Percentiles rank a stretch among this genome's conserved stretches.
Conservation (phyloP, 1,140 invertebrate species). For the Drosophila sulfurigaster region DNA sequence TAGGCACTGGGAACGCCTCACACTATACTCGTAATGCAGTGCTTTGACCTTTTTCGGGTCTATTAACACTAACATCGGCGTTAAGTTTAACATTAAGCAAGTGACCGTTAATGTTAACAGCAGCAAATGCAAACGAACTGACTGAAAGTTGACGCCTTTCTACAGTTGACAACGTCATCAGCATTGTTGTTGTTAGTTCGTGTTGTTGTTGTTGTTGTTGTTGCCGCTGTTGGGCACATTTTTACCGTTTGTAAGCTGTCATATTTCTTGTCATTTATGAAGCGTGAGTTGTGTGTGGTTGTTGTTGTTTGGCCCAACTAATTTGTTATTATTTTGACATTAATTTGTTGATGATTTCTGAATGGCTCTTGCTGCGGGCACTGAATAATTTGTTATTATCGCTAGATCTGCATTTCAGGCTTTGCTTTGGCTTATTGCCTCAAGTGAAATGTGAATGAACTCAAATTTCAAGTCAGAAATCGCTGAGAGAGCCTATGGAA, state of each 20-base stretch:
- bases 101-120: constrained; percentile 55
- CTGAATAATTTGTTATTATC: constrained; percentile 55
- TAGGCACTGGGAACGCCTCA: not conserved
- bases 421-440: not conserved
- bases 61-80: constrained; percentile 17
- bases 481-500: not conserved
- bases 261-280: constrained; percentile 48
- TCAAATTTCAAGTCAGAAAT: not conserved
- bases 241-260: constrained; percentile 73
- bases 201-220: constrained; percentile 5
- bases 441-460: constrained; percentile 8
- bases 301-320: constrained; percentile 33
- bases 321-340: constrained; percentile 78
- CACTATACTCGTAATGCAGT: constrained; percentile 52
- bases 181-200: constrained; percentile 18
- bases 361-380: constrained; percentile 37
- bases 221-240: constrained; percentile 44
- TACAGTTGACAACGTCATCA: constrained; percentile 70
- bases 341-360: constrained; percentile 68
- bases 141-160: constrained; percentile 56
- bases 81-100: constrained; percentile 50
- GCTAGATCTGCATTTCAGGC: constrained; percentile 1
- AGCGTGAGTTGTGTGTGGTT: not conserved
- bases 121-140: constrained; percentile 32
- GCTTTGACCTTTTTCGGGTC: constrained; percentile 52